Percentiles rank a stretch among this genome's conserved stretches.
Conservation (phyloP, 2,113 vertebrate genomes). For the Callaeas wilsoni region DNA sequence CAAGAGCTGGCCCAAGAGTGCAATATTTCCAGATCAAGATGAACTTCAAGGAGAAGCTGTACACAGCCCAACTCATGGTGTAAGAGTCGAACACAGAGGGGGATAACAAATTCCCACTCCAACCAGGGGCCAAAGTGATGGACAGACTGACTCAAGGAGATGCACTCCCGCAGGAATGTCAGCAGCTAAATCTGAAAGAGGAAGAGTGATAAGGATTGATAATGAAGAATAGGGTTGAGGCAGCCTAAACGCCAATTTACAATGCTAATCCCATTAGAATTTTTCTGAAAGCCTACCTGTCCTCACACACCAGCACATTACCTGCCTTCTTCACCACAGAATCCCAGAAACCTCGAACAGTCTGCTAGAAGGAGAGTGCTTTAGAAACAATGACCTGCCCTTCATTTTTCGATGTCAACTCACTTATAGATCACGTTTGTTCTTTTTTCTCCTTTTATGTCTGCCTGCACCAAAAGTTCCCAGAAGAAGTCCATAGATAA, state of each 20-base stretch:
- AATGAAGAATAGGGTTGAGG: background rate
- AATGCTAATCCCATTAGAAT: background rate
- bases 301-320: background rate
- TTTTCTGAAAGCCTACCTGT: background rate
- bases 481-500: background rate
- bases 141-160: background rate
- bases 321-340: background rate
- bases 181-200: background rate
- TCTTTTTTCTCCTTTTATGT: background rate
- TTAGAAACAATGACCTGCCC: background rate
- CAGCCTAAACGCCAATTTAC: background rate
- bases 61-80: accelerated
- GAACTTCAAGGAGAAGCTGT: background rate
- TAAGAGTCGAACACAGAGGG: background rate
- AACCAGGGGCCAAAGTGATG: background rate
- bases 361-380: background rate
- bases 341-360: background rate
- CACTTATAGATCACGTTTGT: background rate
- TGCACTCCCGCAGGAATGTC: background rate
- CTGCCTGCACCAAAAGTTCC: background rate
- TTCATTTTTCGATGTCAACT: background rate
- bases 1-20: background rate
- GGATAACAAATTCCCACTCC: background rate
- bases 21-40: background rate
- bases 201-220: background rate